Conservation (phyloP, 2,888 invertebrate genomes). For the Cactoblastis cactorum region DNA sequence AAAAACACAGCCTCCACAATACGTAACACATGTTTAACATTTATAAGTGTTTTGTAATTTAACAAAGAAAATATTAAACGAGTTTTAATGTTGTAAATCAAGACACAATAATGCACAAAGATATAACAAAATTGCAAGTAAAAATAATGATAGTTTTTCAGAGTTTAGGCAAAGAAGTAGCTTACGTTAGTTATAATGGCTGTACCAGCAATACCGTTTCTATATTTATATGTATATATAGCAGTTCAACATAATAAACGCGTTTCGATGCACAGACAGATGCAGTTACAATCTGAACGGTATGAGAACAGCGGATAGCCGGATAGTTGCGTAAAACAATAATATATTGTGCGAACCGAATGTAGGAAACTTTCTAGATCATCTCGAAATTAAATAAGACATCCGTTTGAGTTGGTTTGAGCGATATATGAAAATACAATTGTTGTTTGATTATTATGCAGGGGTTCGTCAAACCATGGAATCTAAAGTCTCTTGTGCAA, state of each 20-base stretch:
- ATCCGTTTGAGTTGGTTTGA: too few relatives aligned
- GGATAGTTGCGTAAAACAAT: conserved; percentile 1
- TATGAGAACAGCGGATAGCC: conserved; percentile 17
- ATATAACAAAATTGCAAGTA: not conserved
- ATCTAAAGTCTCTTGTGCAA: too few relatives aligned
- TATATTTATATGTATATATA: conserved; percentile 16
- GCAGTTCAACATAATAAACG: conserved; percentile 28
- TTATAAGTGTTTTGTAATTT: not conserved
- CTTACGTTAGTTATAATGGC: conserved; percentile 10
- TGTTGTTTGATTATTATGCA: too few relatives aligned
- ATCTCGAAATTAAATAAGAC: too few relatives aligned
- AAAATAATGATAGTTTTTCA: not conserved
- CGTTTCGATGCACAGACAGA: conserved; percentile 22
- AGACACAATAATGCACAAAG: not conserved
- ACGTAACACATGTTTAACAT: not conserved
- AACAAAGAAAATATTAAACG: not conserved
- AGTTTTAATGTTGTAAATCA: not conserved
- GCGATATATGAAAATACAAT: too few relatives aligned
- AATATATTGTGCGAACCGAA: not conserved
- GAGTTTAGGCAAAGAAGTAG: not conserved
- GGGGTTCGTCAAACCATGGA: too few relatives aligned
- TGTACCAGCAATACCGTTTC: not conserved
- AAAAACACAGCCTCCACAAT: not conserved
- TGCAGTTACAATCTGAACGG: conserved; percentile 10
- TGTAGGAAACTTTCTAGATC: conserved; percentile 18